These are phyloP conservation scores for Saxidomus purpurata DNA, from an alignment of 1,140 invertebrate genomes.

Conservation along the genomic window DNA sequence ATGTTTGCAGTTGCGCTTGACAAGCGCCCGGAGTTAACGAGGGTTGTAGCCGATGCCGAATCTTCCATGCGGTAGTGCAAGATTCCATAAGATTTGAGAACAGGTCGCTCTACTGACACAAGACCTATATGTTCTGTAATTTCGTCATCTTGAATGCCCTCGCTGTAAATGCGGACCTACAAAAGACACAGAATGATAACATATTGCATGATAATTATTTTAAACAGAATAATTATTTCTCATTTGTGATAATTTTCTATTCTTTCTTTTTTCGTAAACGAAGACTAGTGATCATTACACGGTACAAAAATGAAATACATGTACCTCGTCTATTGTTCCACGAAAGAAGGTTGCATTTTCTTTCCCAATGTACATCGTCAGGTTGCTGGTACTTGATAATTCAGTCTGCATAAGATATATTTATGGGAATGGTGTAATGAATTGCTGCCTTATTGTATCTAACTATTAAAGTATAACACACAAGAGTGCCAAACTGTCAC, in stretches of 20 bases:
- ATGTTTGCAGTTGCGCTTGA: not conserved
- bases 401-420: not conserved
- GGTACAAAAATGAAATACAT: constrained; percentile 18
- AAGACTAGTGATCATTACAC: not conserved
- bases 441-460: too few species aligned
- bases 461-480: too few species aligned
- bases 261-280: not conserved
- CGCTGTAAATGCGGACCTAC: constrained; percentile 52
- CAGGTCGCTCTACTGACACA: constrained; percentile 32
- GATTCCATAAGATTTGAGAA: constrained; percentile 14
- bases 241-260: too few species aligned
- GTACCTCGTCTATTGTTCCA: constrained; percentile 60
- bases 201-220: too few species aligned
- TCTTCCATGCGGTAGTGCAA: constrained; percentile 60
- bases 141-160: constrained; percentile 47
- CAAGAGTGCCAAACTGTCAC: too few species aligned
- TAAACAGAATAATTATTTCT: too few species aligned
- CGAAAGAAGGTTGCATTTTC: constrained; percentile 33
- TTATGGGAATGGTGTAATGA: too few species aligned
- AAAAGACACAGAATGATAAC: not conserved
- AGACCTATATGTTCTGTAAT: constrained; percentile 20
- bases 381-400: not conserved
- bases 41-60: not conserved
- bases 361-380: constrained; percentile 38
- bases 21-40: constrained; percentile 23